phyloP scores from a whole-genome alignment of 2,888 invertebrate species.

The Itoplectis maculator region DNA sequence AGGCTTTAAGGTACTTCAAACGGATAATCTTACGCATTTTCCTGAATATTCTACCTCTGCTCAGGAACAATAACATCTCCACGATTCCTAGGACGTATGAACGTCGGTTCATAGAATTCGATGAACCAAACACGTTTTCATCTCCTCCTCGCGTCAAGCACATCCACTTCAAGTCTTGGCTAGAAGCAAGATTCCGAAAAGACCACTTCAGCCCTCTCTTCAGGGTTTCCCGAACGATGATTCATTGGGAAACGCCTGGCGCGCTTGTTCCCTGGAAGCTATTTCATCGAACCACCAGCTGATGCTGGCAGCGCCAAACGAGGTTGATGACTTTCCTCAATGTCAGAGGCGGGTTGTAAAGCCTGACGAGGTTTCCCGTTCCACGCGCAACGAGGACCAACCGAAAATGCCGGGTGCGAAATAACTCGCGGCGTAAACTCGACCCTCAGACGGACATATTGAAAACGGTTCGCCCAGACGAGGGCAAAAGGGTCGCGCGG shows the following conservation, averaged over 20 bases:
- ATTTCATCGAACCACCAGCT: not conserved
- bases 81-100: too few species aligned
- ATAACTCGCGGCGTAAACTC: not conserved
- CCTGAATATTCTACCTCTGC: too few species aligned
- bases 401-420: conserved; percentile 14
- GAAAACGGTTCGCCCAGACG: conserved; percentile 11
- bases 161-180: not conserved
- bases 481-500: not conserved
- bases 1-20: too few species aligned
- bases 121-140: too few species aligned
- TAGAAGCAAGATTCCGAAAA: not conserved
- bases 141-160: not conserved
- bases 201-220: not conserved
- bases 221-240: not conserved
- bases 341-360: conserved; percentile 5
- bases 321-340: conserved; percentile 9
- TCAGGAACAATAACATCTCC: too few species aligned
- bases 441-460: conserved; percentile 9
- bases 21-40: too few species aligned
- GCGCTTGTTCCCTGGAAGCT: not conserved
- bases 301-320: not conserved
- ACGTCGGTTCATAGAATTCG: too few species aligned
- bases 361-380: not conserved
- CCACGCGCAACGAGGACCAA: not conserved
- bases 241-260: conserved; percentile 5